phyloP scores from a whole-genome alignment of 2,113 vertebrate species.

The Monopterus albus region DNA sequence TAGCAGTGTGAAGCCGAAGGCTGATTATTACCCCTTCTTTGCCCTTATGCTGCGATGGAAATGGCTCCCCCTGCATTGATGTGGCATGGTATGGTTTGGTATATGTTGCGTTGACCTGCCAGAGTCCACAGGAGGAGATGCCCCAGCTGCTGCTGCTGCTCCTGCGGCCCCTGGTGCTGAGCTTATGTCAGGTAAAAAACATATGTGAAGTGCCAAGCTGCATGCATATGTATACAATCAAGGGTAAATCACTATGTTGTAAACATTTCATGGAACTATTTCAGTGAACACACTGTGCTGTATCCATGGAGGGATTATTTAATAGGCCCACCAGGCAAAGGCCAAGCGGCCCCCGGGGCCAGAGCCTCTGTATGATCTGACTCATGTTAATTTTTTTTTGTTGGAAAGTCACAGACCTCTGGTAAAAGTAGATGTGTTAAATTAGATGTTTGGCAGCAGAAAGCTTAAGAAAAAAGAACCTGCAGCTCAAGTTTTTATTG shows the following conservation, averaged over 20 bases:
- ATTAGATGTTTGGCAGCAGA: too few relatives aligned
- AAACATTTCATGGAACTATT: constrained; percentile 10
- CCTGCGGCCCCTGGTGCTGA: constrained; percentile 84
- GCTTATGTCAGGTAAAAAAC: constrained; percentile 91
- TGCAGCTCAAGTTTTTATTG: too few relatives aligned
- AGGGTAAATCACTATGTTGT: not conserved
- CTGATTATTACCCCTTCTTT: constrained; percentile 81
- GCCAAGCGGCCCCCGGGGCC: too few relatives aligned
- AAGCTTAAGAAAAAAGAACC: too few relatives aligned
- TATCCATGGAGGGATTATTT: constrained; percentile 1
- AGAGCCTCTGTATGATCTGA: too few relatives aligned
- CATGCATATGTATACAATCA: constrained; percentile 3
- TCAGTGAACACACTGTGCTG: not conserved
- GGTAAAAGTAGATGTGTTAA: too few relatives aligned
- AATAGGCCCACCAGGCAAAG: too few relatives aligned
- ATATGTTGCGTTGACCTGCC: constrained; percentile 43
- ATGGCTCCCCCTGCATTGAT: constrained; percentile 42
- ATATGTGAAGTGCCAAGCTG: constrained; percentile 2
- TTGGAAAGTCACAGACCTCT: too few relatives aligned
- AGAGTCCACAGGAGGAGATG: constrained; percentile 93
- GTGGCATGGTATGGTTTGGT: constrained; percentile 26
- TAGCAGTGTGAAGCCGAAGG: constrained; percentile 69
- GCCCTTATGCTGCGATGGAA: constrained; percentile 86
- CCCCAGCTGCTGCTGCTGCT: constrained; percentile 85
- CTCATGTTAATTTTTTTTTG: too few relatives aligned